Evolutionary conservation across 2,113 vertebrate species (phyloP), one percentile per base, ranked within the genome.

Genomic region (Cavia porcellus): DNA sequence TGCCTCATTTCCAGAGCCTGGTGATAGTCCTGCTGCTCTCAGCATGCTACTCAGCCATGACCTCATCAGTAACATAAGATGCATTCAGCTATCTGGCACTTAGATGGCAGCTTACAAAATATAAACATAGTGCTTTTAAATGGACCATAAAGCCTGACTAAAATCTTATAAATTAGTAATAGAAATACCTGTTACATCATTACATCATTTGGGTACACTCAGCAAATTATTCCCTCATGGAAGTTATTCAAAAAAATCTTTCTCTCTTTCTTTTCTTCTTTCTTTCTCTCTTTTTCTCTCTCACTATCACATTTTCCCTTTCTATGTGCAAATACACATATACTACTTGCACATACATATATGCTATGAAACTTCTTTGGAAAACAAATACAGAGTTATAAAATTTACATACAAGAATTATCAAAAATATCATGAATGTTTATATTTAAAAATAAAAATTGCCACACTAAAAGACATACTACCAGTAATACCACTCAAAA

Each of bases 61-160:
- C 95, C 96, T 98, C 97, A 97, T 59, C 50, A 7, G 88, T 94
- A 96, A 97, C 88, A 84, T 79, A 95, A 96, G 96, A 87, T 57
- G 20, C 86, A 96, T 75, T 98, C 88, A 97, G 86, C 85, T 94
- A 57, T 94, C 95, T 93, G 94, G 94, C 96, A 97, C 96, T 82
- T 96, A 84, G 68, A 77, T 87, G 95, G 90, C 92, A 97, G 90
- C 93, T 82, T 91, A 45, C 89, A 95, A 95, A 95, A 96, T 61
- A 75, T 95, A 97, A 97, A 97, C 90, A 95, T 24, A 74, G 83
- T 62, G 82, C 95, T 87, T 96, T 90, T 92, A 97, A 97, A 97
- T 97, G 94, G 90, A 89, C 96, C 97, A 87, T 92, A 96, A 98
- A 98, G 57, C 45, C n/a, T 84, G 82, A 70, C 85, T 94, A 90